Percentiles rank a stretch among this genome's conserved stretches.
Conservation (phyloP, 1,140 invertebrate genomes). For the Patella vulgata region DNA sequence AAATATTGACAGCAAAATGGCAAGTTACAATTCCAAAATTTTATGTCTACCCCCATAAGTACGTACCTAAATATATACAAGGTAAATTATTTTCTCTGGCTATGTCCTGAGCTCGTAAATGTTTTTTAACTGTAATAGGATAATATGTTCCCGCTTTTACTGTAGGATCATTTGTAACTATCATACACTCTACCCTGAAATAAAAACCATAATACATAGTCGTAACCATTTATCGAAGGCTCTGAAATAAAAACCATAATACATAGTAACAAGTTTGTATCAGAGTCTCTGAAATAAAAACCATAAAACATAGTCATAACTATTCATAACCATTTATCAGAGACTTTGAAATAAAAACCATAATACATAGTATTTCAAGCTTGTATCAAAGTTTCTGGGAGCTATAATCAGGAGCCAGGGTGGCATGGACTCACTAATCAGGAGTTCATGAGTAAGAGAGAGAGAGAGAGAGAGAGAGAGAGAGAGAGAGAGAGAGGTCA, state of each 20-base stretch:
- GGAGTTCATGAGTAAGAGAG: too few relatives aligned
- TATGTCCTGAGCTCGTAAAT: slow-evolving; percentile 96
- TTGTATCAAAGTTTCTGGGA: too few relatives aligned
- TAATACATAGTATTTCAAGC: background rate
- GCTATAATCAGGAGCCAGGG: too few relatives aligned
- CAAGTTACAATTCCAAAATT: too few relatives aligned
- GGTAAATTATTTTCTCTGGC: slow-evolving; percentile 91
- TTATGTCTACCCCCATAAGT: too few relatives aligned
- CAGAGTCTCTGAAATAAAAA: too few relatives aligned
- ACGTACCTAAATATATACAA: slow-evolving; percentile 89
- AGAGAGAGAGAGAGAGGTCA: too few relatives aligned
- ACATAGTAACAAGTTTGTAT: too few relatives aligned
- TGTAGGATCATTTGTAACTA: slow-evolving; percentile 97
- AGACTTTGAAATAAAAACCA: background rate
- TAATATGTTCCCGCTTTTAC: slow-evolving; percentile 99
- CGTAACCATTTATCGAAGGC: too few relatives aligned
- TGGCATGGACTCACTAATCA: too few relatives aligned
- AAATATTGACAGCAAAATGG: too few relatives aligned
- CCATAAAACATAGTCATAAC: background rate
- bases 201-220: slow-evolving; percentile 20
- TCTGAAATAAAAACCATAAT: background rate
- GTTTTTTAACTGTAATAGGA: slow-evolving; percentile 98
- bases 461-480: background rate
- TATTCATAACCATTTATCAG: too few relatives aligned
- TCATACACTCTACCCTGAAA: slow-evolving; percentile 76